Evolutionary conservation across 2,113 vertebrate genomes (phyloP).

Genomic region (Tachycineta bicolor): DNA sequence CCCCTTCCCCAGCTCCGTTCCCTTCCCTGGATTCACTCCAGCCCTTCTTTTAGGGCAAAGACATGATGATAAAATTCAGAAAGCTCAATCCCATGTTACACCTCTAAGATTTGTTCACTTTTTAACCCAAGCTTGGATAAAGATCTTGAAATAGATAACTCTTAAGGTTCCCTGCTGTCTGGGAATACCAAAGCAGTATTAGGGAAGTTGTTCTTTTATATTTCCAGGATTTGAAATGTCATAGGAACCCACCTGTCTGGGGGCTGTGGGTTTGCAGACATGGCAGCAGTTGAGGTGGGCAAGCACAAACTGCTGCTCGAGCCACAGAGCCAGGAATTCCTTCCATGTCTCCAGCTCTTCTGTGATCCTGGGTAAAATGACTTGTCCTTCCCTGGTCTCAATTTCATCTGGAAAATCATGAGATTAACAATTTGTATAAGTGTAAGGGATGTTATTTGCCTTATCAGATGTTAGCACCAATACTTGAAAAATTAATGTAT

Average conservation of each 20-base stretch:
- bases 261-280: not conserved
- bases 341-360: not conserved
- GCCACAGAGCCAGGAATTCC: not conserved
- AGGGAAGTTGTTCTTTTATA: not conserved
- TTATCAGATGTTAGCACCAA: not conserved
- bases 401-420: not conserved
- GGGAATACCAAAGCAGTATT: not conserved
- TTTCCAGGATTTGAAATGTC: not conserved
- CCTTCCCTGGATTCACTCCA: not conserved
- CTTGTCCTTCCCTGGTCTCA: not conserved
- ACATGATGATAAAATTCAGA: not conserved
- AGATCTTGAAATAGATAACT: not conserved
- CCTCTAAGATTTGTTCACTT: not conserved
- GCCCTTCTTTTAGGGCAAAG: not conserved
- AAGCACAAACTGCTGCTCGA: not conserved
- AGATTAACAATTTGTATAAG: not conserved
- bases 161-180: not conserved
- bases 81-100: not conserved
- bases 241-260: not conserved
- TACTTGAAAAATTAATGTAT: not conserved
- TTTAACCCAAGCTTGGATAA: not conserved
- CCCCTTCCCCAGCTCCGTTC: accelerated
- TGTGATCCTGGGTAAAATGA: not conserved
- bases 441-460: not conserved
- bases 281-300: not conserved